These are phyloP conservation scores for Rousettus madagascariensis DNA, from an alignment of 2,797 vertebrate species.

Conservation along the genomic window DNA sequence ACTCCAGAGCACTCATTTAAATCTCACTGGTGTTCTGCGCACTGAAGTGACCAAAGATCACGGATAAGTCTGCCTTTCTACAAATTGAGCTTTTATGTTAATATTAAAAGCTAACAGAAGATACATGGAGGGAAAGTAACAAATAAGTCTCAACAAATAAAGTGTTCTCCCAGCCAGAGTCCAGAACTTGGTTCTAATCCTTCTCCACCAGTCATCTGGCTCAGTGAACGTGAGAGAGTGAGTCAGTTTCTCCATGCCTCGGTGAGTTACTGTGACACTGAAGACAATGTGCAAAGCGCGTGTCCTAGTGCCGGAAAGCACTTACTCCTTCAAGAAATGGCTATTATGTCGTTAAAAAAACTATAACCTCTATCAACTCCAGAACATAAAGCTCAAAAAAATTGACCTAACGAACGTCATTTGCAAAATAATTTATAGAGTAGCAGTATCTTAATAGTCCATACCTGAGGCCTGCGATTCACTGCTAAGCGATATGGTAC, in stretches of 20 bases:
- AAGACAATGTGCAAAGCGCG: background rate
- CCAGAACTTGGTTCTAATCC: background rate
- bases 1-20: background rate
- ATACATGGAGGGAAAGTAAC: background rate
- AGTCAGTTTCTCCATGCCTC: background rate
- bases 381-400: background rate
- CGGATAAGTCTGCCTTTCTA: background rate
- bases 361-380: background rate
- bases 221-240: background rate
- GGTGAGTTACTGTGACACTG: background rate
- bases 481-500: conserved; percentile 95
- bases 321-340: background rate
- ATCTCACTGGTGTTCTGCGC: background rate
- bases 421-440: background rate
- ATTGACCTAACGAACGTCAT: background rate
- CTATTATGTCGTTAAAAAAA: background rate
- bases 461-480: conserved; percentile 95
- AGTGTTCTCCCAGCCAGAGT: background rate
- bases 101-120: background rate
- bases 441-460: conserved; percentile 1
- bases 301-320: background rate
- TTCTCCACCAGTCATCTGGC: background rate
- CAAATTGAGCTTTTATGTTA: background rate
- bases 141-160: conserved; percentile 20
- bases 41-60: background rate